Conservation (phyloP, 2,888 invertebrate genomes). For the Nycteola revayana region DNA sequence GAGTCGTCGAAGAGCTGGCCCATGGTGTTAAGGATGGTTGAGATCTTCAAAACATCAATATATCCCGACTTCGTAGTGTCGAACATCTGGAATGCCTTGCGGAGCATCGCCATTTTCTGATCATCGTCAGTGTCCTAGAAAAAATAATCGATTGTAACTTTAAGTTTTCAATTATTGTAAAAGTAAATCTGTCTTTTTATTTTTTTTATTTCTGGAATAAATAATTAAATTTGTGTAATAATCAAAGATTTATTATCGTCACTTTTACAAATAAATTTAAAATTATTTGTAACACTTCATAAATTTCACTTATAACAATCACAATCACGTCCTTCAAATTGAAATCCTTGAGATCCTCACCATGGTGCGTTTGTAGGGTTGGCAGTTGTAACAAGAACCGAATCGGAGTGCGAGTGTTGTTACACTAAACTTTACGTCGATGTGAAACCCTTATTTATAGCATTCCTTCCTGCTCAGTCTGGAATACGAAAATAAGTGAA, state of each 20-base stretch:
- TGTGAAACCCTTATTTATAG: conserved; percentile 77
- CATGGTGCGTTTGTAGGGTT: conserved; percentile 63
- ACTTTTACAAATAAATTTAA: too few species aligned
- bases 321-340: conserved; percentile 34
- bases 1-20: conserved; percentile 96
- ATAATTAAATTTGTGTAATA: too few species aligned
- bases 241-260: too few species aligned
- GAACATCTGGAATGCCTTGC: conserved; percentile 98
- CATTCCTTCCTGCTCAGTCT: conserved; percentile 54
- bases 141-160: conserved; percentile 14
- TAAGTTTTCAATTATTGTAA: too few species aligned
- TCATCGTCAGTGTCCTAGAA: conserved; percentile 84
- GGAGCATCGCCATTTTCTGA: conserved; percentile 93
- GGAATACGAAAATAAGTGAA: conserved; percentile 79
- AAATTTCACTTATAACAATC: conserved; percentile 21
- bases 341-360: conserved; percentile 55
- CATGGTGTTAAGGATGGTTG: conserved; percentile 96
- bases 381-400: conserved; percentile 77
- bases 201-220: too few species aligned
- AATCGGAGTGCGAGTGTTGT: conserved; percentile 80
- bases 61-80: conserved; percentile 96
- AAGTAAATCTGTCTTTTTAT: too few species aligned
- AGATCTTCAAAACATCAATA: conserved; percentile 94
- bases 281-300: conserved; percentile 14
- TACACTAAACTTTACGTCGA: conserved; percentile 73